Base-by-base conservation (phyloP, 2,797 vertebrate species). In the Argyrosomus regius region DNA sequence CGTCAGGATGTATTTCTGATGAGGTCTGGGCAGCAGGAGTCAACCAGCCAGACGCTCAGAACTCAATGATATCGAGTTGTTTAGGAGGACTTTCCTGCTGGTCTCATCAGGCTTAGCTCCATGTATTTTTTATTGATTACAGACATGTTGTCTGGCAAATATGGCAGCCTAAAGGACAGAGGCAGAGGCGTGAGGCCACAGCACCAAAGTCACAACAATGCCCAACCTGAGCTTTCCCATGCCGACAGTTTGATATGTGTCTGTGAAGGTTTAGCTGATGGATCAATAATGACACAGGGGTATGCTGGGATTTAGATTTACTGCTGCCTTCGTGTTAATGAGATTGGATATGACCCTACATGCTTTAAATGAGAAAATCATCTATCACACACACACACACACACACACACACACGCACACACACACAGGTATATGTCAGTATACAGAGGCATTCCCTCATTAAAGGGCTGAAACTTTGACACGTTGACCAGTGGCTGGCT, bases 11-110 rank as follows among this genome's bases (percentile, higher is more conserved):
- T 39, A 48, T 56, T 28, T 61, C 39, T 39, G 17, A 41, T 35
- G 48, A 59, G 16, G 48, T 12, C 53, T 13, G 24, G 57, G 41
- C 16, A 18, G 63, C n/a, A 46, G 59, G 64, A 61, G 26, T 68
- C 26, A 50, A 16, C 3, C 53, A 81, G 84, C 75, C 80, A 68
- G 82, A 76, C 72, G 14, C 50, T 57, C 50, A 18, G 14, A 50
- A 83, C 59, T 90, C 84, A 53, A 74, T 85, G 76, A 52, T 77
- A 90, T 89, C 39, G 88, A 91, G 45, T 62, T 86, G 83, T 89
- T 88, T 80, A 22, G 48, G 45, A 22, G 60, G 69, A 50, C 48
- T 75, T 22, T 76, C 54, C 73, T 48, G 35, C 61, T 39, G 6
- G 31, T 65, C 62, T 69, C 73, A 64, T 81, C 85, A 78, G 61